A percentile compares a stretch with the other conserved stretches of the same genome.
These are phyloP conservation scores for Prenolepis imparis DNA, from an alignment of 2,888 invertebrate genomes.

Conservation along the genomic window DNA sequence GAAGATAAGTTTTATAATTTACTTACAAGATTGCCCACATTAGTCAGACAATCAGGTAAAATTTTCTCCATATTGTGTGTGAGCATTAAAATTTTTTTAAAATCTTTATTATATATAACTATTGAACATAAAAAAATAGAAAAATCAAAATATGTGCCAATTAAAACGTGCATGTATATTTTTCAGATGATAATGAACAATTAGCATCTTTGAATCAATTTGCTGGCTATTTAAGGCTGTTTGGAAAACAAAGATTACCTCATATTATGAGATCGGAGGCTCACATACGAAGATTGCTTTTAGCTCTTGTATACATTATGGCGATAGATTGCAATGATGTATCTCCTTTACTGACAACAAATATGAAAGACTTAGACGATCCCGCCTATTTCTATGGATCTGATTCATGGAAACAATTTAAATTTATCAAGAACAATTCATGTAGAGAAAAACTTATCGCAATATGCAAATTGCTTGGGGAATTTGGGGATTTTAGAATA, in stretches of 20 bases:
- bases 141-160: background rate
- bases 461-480: slow-evolving; percentile 88
- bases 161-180: background rate
- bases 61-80: background rate
- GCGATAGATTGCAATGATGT: slow-evolving; percentile 87
- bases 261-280: slow-evolving; percentile 87
- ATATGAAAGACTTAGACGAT: slow-evolving; percentile 85
- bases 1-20: slow-evolving; percentile 89
- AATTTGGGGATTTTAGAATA: slow-evolving; percentile 87
- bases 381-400: slow-evolving; percentile 81
- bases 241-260: slow-evolving; percentile 88
- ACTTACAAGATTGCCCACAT: slow-evolving; percentile 89
- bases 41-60: slow-evolving; percentile 87
- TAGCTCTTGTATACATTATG: slow-evolving; percentile 87
- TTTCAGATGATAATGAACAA: slow-evolving; percentile 89
- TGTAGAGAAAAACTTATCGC: slow-evolving; percentile 87
- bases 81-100: slow-evolving; percentile 1
- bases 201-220: slow-evolving; percentile 89
- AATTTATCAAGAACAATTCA: slow-evolving; percentile 87
- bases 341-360: slow-evolving; percentile 87
- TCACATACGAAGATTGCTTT: slow-evolving; percentile 88
- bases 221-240: slow-evolving; percentile 89
- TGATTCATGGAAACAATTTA: slow-evolving; percentile 89
- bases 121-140: slow-evolving; percentile 21
- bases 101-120: slow-evolving; percentile 11